Evolutionary conservation across 64 coral and sea anemone species (phyloP).

Genomic region (Stylophora pistillata): DNA sequence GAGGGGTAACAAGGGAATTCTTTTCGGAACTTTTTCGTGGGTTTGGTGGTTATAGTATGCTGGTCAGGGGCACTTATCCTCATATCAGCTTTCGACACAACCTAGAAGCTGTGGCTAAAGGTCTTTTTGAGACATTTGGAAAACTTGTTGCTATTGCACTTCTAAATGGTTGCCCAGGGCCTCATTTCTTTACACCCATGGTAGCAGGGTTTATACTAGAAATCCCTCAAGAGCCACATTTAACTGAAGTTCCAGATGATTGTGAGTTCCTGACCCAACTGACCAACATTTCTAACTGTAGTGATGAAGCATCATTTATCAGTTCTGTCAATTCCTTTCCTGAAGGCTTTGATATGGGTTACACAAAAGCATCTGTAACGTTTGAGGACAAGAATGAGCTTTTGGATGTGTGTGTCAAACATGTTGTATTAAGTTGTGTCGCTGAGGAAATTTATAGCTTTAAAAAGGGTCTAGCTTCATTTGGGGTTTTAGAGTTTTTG

Average conservation of each 20-base stretch:
- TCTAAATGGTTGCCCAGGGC: slow-evolving; percentile 51
- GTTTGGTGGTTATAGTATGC: slow-evolving; percentile 23
- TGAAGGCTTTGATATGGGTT: slow-evolving; percentile 65
- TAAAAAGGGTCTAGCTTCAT: slow-evolving; percentile 36
- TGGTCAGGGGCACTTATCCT: slow-evolving; percentile 37
- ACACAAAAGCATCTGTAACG: slow-evolving; percentile 47
- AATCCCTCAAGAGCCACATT: slow-evolving; percentile 39
- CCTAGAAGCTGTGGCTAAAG: slow-evolving; percentile 33
- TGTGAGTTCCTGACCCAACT: slow-evolving; percentile 15
- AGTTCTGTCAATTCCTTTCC: slow-evolving; percentile 11
- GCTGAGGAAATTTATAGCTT: slow-evolving; percentile 58
- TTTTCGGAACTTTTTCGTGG: slow-evolving; percentile 38
- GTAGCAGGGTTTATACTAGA: slow-evolving; percentile 19
- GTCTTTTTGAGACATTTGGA: slow-evolving; percentile 24
- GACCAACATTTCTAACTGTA: not conserved
- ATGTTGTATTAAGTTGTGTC: slow-evolving; percentile 54
- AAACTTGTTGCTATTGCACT: slow-evolving; percentile 46
- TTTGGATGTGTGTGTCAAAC: slow-evolving; percentile 37
- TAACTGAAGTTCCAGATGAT: slow-evolving; percentile 19
- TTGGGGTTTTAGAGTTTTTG: slow-evolving; percentile 57
- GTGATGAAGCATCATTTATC: slow-evolving; percentile 8
- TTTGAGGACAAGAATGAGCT: slow-evolving; percentile 62
- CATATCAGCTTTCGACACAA: slow-evolving; percentile 50
- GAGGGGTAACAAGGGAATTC: slow-evolving; percentile 38
- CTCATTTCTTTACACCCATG: slow-evolving; percentile 31